A percentile compares a stretch with the other conserved stretches of the same genome.
These are phyloP conservation scores for Globicephala melas DNA, from an alignment of 2,113 vertebrate species.

Conservation along the genomic window DNA sequence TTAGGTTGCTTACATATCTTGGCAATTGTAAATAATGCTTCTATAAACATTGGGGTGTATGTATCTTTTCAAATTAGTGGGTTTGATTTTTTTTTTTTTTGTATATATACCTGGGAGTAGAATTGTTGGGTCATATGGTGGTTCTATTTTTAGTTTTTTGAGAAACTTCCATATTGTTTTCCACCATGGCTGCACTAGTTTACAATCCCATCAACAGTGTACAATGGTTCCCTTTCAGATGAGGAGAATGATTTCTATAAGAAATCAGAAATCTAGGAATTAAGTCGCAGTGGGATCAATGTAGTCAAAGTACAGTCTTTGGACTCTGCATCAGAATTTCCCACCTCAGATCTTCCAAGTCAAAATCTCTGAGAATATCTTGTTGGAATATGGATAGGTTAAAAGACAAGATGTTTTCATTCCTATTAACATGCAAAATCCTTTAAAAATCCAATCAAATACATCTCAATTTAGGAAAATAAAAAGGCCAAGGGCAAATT, in stretches of 20 bases:
- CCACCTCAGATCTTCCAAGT: not conserved
- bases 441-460: not conserved
- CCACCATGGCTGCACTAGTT: not conserved
- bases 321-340: not conserved
- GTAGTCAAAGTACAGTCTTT: not conserved
- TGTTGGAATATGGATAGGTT: not conserved
- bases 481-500: not conserved
- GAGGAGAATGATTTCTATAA: not conserved
- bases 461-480: not conserved
- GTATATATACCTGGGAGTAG: not conserved
- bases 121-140: not conserved
- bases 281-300: not conserved
- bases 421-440: constrained; percentile 2
- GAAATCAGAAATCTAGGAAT: not conserved
- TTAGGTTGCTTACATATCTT: not conserved
- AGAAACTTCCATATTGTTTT: not conserved
- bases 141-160: not conserved
- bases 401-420: not conserved
- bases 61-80: not conserved
- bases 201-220: not conserved
- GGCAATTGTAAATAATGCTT: not conserved
- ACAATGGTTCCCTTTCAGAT: not conserved
- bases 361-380: not conserved
- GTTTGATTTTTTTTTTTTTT: not conserved
- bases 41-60: not conserved